Evolutionary conservation across 2,888 invertebrate species (phyloP).

Genomic region (Tineola bisselliella): DNA sequence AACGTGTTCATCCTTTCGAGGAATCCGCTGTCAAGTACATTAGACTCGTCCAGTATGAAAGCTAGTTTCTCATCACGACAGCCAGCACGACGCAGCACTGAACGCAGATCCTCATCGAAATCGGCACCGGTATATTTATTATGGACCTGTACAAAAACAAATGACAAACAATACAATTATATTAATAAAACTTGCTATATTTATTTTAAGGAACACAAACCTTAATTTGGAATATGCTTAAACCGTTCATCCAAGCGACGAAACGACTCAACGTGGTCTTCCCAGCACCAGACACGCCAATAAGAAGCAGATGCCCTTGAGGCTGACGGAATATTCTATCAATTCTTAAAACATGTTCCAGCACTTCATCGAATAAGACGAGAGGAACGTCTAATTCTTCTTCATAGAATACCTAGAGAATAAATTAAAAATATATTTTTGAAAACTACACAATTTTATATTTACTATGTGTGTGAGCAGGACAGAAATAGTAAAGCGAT

Average conservation of each 20-base stretch:
- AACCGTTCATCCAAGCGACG: constrained; percentile 99
- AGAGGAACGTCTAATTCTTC: constrained; percentile 98
- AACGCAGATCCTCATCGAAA: constrained; percentile 97
- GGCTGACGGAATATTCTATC: constrained; percentile 99
- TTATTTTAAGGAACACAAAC: constrained; percentile 64
- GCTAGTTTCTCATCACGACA: constrained; percentile 98
- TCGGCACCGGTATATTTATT: constrained; percentile 99
- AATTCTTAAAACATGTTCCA: constrained; percentile 98
- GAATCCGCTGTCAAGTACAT: constrained; percentile 98
- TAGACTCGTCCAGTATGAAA: constrained; percentile 99
- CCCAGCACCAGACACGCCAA: constrained; percentile 98
- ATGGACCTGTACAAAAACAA: constrained; percentile 81
- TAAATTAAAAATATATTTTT: neutral
- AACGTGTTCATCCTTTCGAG: constrained; percentile 99
- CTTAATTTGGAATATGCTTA: constrained; percentile 99
- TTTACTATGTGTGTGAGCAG: no score
- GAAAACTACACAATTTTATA: no score
- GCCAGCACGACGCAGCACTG: constrained; percentile 84
- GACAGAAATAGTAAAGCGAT: no score
- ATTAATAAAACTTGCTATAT: no score
- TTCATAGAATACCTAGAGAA: constrained; percentile 89
- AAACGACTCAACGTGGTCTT: constrained; percentile 99
- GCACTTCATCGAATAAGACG: constrained; percentile 98
- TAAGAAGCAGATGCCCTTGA: constrained; percentile 96
- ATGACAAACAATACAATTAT: no score